Evolutionary conservation across 37 sponge, comb jelly and placozoan species (phyloP).

Genomic region (Tethya wilhelma): DNA sequence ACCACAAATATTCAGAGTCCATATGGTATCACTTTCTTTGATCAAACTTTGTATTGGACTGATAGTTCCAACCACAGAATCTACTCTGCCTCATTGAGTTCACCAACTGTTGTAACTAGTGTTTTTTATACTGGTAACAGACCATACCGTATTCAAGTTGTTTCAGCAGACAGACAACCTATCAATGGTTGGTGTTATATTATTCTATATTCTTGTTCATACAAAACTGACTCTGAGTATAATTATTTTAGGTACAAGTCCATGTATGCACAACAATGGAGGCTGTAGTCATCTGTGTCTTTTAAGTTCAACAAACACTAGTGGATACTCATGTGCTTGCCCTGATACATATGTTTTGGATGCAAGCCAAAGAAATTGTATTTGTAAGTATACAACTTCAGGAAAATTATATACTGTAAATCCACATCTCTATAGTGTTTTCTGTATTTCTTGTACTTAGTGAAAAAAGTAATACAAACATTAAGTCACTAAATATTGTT

Average conservation of each 20-base stretch:
- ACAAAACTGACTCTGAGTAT: background rate
- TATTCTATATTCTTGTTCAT: background rate
- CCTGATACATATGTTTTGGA: slow-evolving; percentile 25
- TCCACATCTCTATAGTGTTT: no score
- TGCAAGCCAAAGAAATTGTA: slow-evolving; percentile 9
- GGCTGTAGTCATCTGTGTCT: slow-evolving; percentile 67
- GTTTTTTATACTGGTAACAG: no score
- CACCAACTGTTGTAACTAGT: no score
- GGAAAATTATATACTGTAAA: no score
- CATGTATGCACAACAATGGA: slow-evolving; percentile 53
- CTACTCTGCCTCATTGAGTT: background rate
- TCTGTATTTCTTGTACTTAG: no score
- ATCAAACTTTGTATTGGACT: background rate
- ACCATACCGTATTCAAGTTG: no score
- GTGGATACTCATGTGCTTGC: slow-evolving; percentile 60
- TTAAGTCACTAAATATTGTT: no score
- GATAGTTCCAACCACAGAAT: background rate
- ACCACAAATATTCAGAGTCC: slow-evolving; percentile 32
- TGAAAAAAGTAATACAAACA: no score
- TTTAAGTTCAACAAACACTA: slow-evolving; percentile 1
- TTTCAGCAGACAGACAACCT: no score
- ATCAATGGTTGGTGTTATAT: no score
- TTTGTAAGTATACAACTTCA: background rate
- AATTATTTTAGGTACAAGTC: slow-evolving; percentile 27
- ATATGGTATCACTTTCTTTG: slow-evolving; percentile 42